Conservation (phyloP, 30 jellyfish, hydroid and myxozoan genomes). For the Sanderia malayensis region DNA sequence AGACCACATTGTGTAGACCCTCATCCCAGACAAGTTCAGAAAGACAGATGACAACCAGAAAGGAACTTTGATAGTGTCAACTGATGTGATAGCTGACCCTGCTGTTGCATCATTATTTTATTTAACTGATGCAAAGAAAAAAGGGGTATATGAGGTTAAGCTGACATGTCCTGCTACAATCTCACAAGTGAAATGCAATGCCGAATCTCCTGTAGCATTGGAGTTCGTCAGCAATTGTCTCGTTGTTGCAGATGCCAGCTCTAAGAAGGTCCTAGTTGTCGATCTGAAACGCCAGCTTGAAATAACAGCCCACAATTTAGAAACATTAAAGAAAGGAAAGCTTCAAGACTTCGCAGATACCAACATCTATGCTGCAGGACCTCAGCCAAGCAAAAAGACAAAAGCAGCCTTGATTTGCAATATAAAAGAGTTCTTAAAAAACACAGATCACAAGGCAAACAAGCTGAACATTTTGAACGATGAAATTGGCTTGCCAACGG, state of each 20-base stretch:
- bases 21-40: conserved; percentile 18
- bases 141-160: conserved; percentile 5
- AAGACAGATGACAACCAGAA: conserved; percentile 21
- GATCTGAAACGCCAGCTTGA: background rate
- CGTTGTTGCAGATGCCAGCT: background rate
- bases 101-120: background rate
- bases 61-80: conserved; percentile 10
- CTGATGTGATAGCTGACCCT: background rate
- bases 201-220: background rate
- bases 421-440: background rate
- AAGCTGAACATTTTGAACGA: background rate
- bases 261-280: background rate
- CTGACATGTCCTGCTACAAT: conserved; percentile 12
- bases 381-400: background rate
- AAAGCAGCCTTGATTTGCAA: background rate
- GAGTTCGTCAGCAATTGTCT: conserved; percentile 5
- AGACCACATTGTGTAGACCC: conserved; percentile 9
- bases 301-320: background rate
- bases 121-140: conserved; percentile 7
- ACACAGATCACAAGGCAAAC: background rate
- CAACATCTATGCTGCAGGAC: background rate
- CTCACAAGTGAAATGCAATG: conserved; percentile 7
- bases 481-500: background rate
- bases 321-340: background rate
- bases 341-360: background rate